Percentiles rank a stretch among this genome's conserved stretches.
phyloP scores from a whole-genome alignment of 2,113 vertebrate species.

The Ceyx cyanopectus region DNA sequence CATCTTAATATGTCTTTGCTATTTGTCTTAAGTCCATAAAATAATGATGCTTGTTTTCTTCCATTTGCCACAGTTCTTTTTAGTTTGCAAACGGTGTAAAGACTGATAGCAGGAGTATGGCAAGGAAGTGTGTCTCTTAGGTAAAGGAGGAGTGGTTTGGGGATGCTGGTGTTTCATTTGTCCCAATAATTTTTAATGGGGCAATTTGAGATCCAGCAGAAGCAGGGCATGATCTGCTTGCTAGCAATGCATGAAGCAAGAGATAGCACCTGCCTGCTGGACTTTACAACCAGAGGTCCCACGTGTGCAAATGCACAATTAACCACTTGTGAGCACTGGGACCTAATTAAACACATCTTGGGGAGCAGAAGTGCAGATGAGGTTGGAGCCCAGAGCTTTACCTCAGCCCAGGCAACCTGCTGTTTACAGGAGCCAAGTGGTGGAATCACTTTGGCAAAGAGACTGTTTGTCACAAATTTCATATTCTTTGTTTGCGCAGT shows the following conservation, averaged over 20 bases:
- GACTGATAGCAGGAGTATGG: neutral
- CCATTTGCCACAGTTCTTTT: neutral
- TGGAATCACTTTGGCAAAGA: conserved; percentile 65
- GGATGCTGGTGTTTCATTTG: neutral
- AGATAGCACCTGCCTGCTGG: neutral
- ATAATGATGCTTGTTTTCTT: neutral
- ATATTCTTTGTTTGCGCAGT: conserved; percentile 61
- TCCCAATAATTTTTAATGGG: neutral
- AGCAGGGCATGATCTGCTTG: neutral
- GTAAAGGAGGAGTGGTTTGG: neutral
- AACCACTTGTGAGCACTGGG: neutral
- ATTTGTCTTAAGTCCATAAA: neutral
- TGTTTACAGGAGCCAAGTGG: conserved; percentile 39
- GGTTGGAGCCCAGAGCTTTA: neutral
- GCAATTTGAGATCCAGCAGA: neutral
- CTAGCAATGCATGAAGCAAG: neutral
- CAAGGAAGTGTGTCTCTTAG: neutral
- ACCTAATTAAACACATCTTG: neutral
- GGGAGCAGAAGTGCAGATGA: neutral
- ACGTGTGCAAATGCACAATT: neutral
- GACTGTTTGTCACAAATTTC: conserved; percentile 59
- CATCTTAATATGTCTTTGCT: neutral
- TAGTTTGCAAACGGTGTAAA: neutral
- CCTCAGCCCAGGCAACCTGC: conserved; percentile 4
- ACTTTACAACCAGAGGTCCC: neutral